Evolutionary conservation across 2,888 invertebrate genomes (phyloP).

Genomic region (Oasisia sp.): DNA sequence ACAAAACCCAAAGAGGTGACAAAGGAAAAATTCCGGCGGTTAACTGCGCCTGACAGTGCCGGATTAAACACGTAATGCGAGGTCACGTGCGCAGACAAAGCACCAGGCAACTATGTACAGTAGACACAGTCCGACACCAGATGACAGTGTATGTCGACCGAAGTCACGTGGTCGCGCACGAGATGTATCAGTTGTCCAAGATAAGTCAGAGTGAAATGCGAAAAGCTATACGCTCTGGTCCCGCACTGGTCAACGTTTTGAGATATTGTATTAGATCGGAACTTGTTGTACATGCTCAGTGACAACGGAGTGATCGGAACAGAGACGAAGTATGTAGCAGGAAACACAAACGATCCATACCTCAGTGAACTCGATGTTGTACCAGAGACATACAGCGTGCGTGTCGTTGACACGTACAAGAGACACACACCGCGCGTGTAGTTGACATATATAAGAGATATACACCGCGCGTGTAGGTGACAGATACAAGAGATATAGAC

Average conservation of each 20-base stretch:
- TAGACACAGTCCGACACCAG: background rate
- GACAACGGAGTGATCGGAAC: background rate
- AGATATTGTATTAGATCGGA: background rate
- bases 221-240: background rate
- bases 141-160: background rate
- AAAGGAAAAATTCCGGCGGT: background rate
- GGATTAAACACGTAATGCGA: background rate
- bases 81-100: background rate
- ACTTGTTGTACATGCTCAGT: background rate
- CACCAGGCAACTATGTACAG: background rate
- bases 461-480: too few species aligned
- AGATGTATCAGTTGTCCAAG: background rate
- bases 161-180: background rate
- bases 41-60: background rate
- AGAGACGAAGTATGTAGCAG: background rate
- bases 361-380: too few species aligned
- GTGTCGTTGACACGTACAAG: too few species aligned
- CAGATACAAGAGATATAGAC: too few species aligned
- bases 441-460: too few species aligned
- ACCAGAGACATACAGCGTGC: too few species aligned
- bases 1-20: background rate
- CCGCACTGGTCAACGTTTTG: background rate
- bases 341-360: too few species aligned
- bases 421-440: too few species aligned
- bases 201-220: background rate